Base-by-base conservation (phyloP, 2,888 invertebrate species). In the Conops quadrifasciatus region DNA sequence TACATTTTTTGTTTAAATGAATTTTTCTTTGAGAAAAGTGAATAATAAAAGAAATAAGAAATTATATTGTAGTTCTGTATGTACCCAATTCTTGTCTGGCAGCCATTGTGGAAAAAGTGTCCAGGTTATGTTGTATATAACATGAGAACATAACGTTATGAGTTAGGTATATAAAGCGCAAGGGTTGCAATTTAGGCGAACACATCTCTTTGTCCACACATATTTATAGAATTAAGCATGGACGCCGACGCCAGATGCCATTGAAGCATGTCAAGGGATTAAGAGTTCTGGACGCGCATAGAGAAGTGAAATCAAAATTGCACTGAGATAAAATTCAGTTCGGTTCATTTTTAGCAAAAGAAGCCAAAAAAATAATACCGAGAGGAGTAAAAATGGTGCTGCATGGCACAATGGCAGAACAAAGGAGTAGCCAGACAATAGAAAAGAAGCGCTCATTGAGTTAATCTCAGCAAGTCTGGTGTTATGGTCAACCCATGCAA, bases 381-480 rank as follows among this genome's bases (percentile, higher is more conserved):
- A 66, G 64, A 67, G 58, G 16, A 21, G 26, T 24, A 63, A 45
- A 45, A 58, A 58, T 67, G 58, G 58, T 58, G n/a, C 9, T 13
- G 16, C 3, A 26, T 3, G 24, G 9, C 21, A 67, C 68, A 62
- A 68, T 36, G 51, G 51, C 1, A 13, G 4, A 63, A 62, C 19
- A 19, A 30, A 30, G 49, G 19, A 45, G 60, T 49, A 9, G 36
- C 9, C 9, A 68, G 16, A 47, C 16, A 26, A 47, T 21, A n/a
- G 62, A 62, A n/a, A 36, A 62, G 19, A 62, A 30, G 62, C 51
- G 49, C 62, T 68, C 68, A 47, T 59, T 68, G 53, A 49, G 58
- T 68, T 74, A 75, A 75, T 75, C 75, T 72, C 73, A 71, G 73
- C 71, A 71, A 75, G 73, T 75, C 72, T 74, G 56, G 19, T 70